These are phyloP conservation scores for Cyprinus carpio DNA, from an alignment of 2,113 vertebrate species.

Conservation along the genomic window DNA sequence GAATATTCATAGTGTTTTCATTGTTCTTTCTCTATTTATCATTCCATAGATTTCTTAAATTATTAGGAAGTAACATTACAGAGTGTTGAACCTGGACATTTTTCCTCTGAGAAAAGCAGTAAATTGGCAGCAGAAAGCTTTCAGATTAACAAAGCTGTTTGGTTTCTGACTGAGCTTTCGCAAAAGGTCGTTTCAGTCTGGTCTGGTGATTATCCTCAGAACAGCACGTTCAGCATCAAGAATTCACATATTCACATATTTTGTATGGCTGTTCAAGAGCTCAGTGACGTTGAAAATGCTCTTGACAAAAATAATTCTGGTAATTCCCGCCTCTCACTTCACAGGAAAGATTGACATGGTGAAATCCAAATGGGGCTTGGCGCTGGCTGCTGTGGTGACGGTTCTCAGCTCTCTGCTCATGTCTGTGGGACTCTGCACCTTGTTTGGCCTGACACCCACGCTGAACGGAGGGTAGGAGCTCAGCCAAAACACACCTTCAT, in stretches of 20 bases:
- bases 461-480: conserved; percentile 93
- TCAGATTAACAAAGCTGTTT: conserved; percentile 44
- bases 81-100: background rate
- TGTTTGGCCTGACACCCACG: conserved; percentile 94
- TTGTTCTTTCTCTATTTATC: background rate
- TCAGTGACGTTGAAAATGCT: background rate
- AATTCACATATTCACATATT: conserved; percentile 48
- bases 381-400: conserved; percentile 93
- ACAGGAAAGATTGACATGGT: conserved; percentile 99
- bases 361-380: conserved; percentile 98
- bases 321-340: conserved; percentile 13
- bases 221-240: conserved; percentile 55
- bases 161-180: conserved; percentile 7
- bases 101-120: background rate
- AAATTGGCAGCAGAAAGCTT: conserved; percentile 6
- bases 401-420: conserved; percentile 98
- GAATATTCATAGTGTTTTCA: background rate
- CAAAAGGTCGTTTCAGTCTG: conserved; percentile 60
- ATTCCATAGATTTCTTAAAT: background rate
- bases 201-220: conserved; percentile 63
- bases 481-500: conserved; percentile 23
- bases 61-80: background rate
- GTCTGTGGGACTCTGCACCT: conserved; percentile 95
- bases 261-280: background rate
- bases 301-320: background rate